Evolutionary conservation across 2,113 vertebrate genomes (phyloP), one percentile per base, ranked within the genome.

Genomic region (Trogon melanurus): DNA sequence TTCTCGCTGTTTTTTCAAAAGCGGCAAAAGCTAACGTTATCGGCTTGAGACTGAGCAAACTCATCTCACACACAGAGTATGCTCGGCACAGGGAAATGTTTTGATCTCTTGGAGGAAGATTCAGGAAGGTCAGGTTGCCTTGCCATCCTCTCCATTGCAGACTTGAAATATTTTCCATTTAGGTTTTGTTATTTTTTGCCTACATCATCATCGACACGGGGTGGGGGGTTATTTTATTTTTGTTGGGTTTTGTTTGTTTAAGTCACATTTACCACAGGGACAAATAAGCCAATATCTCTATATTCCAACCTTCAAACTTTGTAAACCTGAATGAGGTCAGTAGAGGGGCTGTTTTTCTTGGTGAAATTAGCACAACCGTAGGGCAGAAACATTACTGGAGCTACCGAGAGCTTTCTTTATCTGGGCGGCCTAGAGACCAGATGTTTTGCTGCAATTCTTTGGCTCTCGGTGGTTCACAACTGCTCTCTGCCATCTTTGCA

Each of bases 401-500:
- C 80, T 75, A 72, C 89, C 30, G 2, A 93, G 87, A 93, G 48
- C 57, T 75, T 58, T 12, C 69, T 89, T 91, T 87, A 80, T 92
- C 85, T 78, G 56, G 36, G 70, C 5, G 2, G 75, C 71, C 85
- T 92, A 82, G 87, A 79, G 45, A 82, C 71, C 74, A 87, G 81
- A 89, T 94, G 70, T 95, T 95, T 87, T 87, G 29, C 82, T 74
- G 70, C 61, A 83, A 67, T 75, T 83, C 60, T 41, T 88, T 65
- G 81, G 79, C 79, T 84, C 75, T 74, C 6, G 1, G 45, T 60
- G 50, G 34, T 78, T 92, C 75, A 53, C 60, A 67, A 65, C 61
- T 72, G 26, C 69, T 93, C 65, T 67, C 76, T 93, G 65, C 88
- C 45, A 48, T 75, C 79, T n/a, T 75, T 57, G 30, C 83, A 79